Evolutionary conservation across 2,888 invertebrate species (phyloP), one percentile per base, ranked within the genome.

Genomic region (Hypomecis punctinalis): DNA sequence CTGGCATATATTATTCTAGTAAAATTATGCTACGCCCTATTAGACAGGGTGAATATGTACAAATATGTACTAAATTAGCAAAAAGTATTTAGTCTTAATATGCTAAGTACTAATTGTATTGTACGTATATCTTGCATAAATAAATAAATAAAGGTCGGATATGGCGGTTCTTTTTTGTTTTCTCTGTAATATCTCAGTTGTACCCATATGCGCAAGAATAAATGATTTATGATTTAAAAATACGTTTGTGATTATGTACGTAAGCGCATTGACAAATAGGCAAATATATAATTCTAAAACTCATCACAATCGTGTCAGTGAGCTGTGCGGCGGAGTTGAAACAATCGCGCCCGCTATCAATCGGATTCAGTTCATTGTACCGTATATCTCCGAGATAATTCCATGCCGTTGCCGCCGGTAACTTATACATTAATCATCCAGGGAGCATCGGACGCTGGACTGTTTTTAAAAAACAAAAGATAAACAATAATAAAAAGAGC

Each of bases 251-350:
- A 55, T 43, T 39, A 52, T 39, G 36, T 35, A 23, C 36, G 42
- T 40, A 42, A 46, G 2, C 6, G 9, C 10, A 11, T 37, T 49
- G 23, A n/a, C 35, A 57, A 51, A 11, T 39, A 13, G 39, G 13
- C 13, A 49, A 33, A 48, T 48, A 43, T 36, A 45, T 53, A 42
- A 56, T 49, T 55, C 49, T 59, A 49, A 51, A 64, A 56, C 48
- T 57, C 48, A 49, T 66, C 57, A 61, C 23, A 51, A 66, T 36
- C 52, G 42, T 61, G 60, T 63, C 64, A 69, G 62, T 69, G 64
- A 73, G 62, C 67, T 76, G 81, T 75, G 75, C 74, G 68, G 71
- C 73, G 72, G 55, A 74, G 78, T 75, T 71, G 76, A 80, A 80
- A 77, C 74, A 75, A 75, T 47, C 76, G 72, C 66, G 64, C 68